Conservation (phyloP, 2,113 vertebrate species). For the Chaetorhynchus papuensis region DNA sequence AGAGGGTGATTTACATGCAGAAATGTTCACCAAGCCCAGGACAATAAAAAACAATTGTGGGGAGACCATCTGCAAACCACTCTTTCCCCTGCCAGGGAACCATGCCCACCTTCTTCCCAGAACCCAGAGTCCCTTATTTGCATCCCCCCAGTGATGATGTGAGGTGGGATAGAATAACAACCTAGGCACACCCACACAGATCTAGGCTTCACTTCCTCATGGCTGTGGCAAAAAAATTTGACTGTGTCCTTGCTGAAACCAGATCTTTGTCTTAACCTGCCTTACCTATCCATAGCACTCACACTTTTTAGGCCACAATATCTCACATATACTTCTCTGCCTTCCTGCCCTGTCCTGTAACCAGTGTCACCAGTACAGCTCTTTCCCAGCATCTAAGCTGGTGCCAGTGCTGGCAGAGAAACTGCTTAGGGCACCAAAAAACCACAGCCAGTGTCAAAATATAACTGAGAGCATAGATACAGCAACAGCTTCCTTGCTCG, state of each 20-base stretch:
- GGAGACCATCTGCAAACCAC: neutral
- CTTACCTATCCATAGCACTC: neutral
- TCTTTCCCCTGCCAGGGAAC: neutral
- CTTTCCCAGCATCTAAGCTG: neutral
- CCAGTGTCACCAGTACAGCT: neutral
- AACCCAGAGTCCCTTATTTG: neutral
- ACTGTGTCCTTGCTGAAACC: neutral
- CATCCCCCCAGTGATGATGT: fast-evolving
- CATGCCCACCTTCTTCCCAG: neutral
- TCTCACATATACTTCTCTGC: neutral
- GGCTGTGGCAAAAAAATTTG: neutral
- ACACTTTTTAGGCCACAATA: neutral
- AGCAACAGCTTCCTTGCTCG: neutral
- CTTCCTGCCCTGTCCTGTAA: neutral
- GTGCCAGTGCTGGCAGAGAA: neutral
- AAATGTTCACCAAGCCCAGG: neutral
- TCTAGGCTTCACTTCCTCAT: neutral
- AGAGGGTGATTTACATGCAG: neutral
- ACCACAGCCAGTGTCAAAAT: neutral
- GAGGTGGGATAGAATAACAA: too few species aligned
- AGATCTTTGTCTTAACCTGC: neutral
- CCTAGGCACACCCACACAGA: fast-evolving
- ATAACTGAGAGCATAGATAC: neutral
- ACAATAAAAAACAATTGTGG: neutral
- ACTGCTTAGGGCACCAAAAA: neutral